Evolutionary conservation across 1,140 invertebrate genomes (phyloP), one percentile per base, ranked within the genome.

Genomic region (Tyrophagus putrescentiae): DNA sequence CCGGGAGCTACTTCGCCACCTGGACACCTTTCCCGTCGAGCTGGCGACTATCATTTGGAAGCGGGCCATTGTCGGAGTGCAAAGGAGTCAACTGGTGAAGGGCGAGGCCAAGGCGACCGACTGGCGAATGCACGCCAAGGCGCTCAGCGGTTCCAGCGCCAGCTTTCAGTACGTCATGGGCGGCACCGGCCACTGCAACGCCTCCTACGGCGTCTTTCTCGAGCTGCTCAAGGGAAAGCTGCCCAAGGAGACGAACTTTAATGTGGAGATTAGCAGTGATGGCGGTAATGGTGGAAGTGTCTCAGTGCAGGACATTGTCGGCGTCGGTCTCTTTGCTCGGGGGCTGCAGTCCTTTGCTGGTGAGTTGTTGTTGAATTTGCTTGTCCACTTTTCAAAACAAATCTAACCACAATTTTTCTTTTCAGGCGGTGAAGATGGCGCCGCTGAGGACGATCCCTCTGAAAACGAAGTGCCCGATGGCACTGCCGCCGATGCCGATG

Each of bases 201-300:
- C 76, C 28, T 85, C 85, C 61, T 84, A 84, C 28, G 78, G 77
- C 1, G 72, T 89, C 11, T 71, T 83, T 0, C 81, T 84, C 4
- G 73, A 83, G n/a, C 81, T 87, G 68, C 84, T 87, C 70, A 77
- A 75, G 16, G 76, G 77, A 33, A 84, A 84, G 21, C 75, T 89
- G 3, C 69, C 87, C 1, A 88, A 87, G 69, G 73, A 82, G 27
- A 84, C 84, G 18, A 73, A 77, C 0, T 84, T 88, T 9, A 80
- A 87, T 69, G 77, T 87, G 11, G 71, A 82, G 25, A 57, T 87
- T 4, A 72, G 80, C 29, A 76, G 42, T 16, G 34, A 76, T 11
- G 68, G 75, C 0, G 68, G 72, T 0, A 66, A 76, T 2, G 66
- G 75, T 32, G 52, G 28, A 11, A 3, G 18, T 54, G 7, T 27